Conservation (phyloP, 2,113 vertebrate species). For the Megalops atlanticus region DNA sequence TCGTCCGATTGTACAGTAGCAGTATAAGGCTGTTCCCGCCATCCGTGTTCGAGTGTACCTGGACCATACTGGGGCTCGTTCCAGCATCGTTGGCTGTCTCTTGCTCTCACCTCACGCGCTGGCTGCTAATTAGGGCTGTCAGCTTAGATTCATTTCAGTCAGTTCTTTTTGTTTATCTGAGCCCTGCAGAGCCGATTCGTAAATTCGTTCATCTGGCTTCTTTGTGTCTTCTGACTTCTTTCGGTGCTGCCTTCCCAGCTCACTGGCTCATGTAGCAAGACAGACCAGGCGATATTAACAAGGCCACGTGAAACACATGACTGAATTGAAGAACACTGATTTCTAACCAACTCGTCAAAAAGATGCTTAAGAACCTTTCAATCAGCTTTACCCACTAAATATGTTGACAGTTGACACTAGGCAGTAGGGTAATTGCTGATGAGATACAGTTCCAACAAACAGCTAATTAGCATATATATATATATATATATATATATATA, state of each 20-base stretch:
- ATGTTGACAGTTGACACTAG: not conserved
- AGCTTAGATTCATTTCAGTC: not conserved
- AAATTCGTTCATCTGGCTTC: no score
- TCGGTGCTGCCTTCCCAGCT: not conserved
- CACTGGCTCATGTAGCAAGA: not conserved
- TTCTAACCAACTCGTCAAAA: not conserved
- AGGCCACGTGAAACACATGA: not conserved
- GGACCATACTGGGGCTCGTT: no score
- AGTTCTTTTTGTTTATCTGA: not conserved
- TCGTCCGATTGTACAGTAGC: not conserved
- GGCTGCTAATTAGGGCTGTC: not conserved
- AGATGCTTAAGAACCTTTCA: not conserved
- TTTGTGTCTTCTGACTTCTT: no score
- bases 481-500: no score
- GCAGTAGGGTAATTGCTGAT: no score
- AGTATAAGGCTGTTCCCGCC: not conserved
- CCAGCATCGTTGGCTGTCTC: not conserved
- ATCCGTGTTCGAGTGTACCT: not conserved
- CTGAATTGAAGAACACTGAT: not conserved
- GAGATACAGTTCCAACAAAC: no score
- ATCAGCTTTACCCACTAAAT: not conserved
- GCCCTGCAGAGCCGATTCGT: not conserved
- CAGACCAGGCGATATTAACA: not conserved
- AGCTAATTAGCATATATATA: no score
- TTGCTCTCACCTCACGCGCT: not conserved